Evolutionary conservation across 2,797 vertebrate species (phyloP).

Genomic region (Lates japonicus): DNA sequence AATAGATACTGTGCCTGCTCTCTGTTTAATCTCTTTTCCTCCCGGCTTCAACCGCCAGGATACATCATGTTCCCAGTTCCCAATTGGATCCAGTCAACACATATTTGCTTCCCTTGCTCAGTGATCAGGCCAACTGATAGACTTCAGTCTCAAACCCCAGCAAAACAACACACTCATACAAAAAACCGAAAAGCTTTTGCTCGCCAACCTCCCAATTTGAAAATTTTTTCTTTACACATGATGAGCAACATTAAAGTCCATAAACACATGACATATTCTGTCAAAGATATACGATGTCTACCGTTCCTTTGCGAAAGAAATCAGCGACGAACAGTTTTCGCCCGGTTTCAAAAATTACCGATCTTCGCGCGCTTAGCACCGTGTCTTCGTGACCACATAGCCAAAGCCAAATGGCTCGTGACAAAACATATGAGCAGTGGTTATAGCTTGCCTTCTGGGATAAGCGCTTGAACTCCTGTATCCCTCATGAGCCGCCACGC

Average conservation of each 20-base stretch:
- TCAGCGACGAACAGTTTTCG: not conserved
- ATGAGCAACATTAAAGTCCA: too few species aligned
- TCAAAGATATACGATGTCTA: too few species aligned
- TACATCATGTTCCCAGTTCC: conserved; percentile 27
- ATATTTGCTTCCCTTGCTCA: not conserved
- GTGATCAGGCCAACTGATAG: not conserved
- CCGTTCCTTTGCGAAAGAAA: too few species aligned
- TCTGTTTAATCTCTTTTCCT: not conserved
- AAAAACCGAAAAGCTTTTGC: not conserved
- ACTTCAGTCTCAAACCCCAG: conserved; percentile 11
- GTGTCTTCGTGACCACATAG: not conserved
- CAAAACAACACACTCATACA: conserved; percentile 3
- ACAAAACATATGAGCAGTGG: not conserved
- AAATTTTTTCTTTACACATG: conserved; percentile 1
- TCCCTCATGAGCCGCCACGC: too few species aligned
- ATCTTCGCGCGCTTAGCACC: accelerated
- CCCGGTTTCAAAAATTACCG: conserved; percentile 35
- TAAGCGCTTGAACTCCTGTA: not conserved
- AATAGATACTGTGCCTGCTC: too few species aligned
- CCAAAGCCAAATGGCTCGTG: not conserved
- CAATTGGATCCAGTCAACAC: not conserved
- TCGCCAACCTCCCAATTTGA: not conserved
- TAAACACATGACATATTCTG: conserved; percentile 8
- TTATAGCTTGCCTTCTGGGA: not conserved
- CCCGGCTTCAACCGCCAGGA: conserved; percentile 1